These are phyloP conservation scores for Pseudoatta argentina DNA, from an alignment of 1,140 invertebrate species.

Conservation along the genomic window DNA sequence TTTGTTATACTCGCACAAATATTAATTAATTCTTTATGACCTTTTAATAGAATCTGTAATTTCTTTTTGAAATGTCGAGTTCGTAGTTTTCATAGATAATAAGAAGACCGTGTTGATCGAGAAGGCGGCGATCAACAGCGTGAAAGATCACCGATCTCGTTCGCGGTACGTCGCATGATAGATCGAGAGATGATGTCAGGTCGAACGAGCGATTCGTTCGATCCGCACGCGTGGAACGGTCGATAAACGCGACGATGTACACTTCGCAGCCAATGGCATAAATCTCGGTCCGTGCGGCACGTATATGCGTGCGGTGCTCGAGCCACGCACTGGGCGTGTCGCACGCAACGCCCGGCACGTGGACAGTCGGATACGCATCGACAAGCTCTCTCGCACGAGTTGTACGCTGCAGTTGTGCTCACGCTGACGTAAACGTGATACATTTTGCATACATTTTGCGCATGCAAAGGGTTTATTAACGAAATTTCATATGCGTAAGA, in stretches of 20 bases:
- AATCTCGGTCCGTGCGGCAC: conserved; percentile 74
- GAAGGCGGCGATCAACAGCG: not conserved
- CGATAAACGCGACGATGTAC: conserved; percentile 70
- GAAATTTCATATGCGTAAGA: not conserved
- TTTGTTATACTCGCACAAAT: not conserved
- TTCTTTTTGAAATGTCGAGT: not conserved
- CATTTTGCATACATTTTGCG: conserved; percentile 49
- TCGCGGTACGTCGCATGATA: conserved; percentile 26
- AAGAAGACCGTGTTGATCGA: not conserved
- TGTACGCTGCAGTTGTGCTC: conserved; percentile 45
- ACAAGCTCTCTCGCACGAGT: conserved; percentile 63
- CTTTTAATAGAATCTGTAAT: not conserved
- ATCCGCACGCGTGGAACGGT: conserved; percentile 63
- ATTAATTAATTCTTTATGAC: not conserved
- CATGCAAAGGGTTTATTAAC: conserved; percentile 5
- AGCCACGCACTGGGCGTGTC: conserved; percentile 80
- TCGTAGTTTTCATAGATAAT: not conserved
- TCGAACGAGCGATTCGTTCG: conserved; percentile 37
- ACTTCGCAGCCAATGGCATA: conserved; percentile 77
- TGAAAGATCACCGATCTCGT: conserved; percentile 19
- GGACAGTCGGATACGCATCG: conserved; percentile 78
- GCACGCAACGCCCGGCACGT: conserved; percentile 78
- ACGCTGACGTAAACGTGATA: conserved; percentile 55
- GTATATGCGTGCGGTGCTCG: conserved; percentile 74
- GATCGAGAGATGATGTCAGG: conserved; percentile 51